These are phyloP conservation scores for Steatocranus sp. DNA, from an alignment of 2,797 vertebrate species.

Conservation along the genomic window DNA sequence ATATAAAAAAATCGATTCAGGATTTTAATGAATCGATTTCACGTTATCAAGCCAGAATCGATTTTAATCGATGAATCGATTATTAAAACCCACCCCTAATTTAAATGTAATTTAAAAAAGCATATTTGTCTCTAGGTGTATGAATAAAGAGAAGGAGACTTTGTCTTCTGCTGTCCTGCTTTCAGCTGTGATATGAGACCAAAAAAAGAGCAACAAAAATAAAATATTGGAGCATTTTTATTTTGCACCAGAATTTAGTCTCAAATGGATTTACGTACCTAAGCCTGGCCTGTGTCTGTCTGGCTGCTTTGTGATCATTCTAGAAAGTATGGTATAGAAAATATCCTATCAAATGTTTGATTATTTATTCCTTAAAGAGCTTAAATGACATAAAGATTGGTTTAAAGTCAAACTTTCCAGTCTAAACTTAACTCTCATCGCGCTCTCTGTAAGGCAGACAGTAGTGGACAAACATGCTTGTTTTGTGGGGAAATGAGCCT, in stretches of 20 bases:
- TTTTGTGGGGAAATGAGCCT: slow-evolving; percentile 33
- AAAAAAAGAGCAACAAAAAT: not conserved
- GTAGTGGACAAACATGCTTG: not conserved
- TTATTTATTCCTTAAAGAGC: not conserved
- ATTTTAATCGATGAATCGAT: no score
- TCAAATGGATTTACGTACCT: not conserved
- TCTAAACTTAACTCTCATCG: not conserved
- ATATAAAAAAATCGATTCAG: no score
- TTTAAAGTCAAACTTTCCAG: not conserved
- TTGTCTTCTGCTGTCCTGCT: not conserved
- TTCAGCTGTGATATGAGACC: not conserved
- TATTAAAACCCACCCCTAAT: no score
- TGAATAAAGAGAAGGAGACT: not conserved
- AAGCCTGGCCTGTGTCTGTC: not conserved
- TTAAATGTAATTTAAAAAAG: slow-evolving; percentile 16
- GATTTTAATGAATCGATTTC: no score
- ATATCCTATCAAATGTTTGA: not conserved
- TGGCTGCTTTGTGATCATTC: not conserved
- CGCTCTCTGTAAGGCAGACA: not conserved
- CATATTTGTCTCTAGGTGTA: not conserved
- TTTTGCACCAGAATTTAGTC: not conserved
- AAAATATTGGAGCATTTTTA: not conserved
- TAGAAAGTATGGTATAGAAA: not conserved
- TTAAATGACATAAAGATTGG: not conserved
- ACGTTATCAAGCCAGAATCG: no score